phyloP scores from a whole-genome alignment of 2,888 invertebrate species.

The Tenthredo scrophulariae region DNA sequence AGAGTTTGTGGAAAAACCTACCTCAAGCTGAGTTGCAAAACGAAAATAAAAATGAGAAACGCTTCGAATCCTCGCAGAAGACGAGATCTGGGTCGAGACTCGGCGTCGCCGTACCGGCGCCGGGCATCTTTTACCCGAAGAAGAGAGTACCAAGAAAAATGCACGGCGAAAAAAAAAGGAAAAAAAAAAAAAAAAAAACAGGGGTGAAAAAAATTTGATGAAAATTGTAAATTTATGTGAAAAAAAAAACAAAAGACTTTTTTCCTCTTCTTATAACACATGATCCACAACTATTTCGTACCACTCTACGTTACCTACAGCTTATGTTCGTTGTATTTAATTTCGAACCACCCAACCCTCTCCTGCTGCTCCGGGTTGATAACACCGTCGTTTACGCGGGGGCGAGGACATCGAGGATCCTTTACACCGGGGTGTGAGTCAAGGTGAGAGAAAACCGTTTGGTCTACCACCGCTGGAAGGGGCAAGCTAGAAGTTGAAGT shows the following conservation, averaged over 20 bases:
- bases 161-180: neutral
- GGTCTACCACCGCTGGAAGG: constrained; percentile 48
- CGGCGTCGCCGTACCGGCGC: constrained; percentile 75
- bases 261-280: neutral
- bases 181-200: neutral
- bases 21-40: constrained; percentile 67
- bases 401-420: constrained; percentile 16
- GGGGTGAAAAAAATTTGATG: constrained; percentile 41
- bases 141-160: constrained; percentile 55
- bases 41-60: constrained; percentile 55
- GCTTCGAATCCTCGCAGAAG: constrained; percentile 52
- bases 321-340: constrained; percentile 54
- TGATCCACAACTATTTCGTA: neutral
- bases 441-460: constrained; percentile 63
- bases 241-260: neutral
- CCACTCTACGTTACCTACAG: neutral
- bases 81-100: constrained; percentile 77
- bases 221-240: constrained; percentile 26
- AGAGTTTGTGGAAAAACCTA: constrained; percentile 69
- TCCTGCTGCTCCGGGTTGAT: constrained; percentile 53
- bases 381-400: constrained; percentile 46
- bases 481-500: constrained; percentile 72
- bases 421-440: constrained; percentile 58
- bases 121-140: constrained; percentile 71
- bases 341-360: constrained; percentile 53